Conservation (phyloP, 2,113 vertebrate species). For the Narcine bancroftii region DNA sequence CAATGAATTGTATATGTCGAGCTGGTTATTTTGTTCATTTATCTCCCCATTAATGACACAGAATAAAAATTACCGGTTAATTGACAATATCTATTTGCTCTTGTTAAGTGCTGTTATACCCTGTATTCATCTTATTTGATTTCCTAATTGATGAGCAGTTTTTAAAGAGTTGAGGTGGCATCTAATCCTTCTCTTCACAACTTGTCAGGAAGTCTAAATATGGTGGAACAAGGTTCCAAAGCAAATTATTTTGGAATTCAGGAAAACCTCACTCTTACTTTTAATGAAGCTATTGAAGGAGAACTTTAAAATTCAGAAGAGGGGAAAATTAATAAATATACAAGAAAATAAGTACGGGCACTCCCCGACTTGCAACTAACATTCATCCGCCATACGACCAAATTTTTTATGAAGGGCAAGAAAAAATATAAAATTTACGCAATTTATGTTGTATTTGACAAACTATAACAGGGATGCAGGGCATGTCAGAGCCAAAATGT, state of each 20-base stretch:
- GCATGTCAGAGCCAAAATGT: too few species aligned
- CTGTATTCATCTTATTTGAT: neutral
- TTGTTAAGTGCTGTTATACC: neutral
- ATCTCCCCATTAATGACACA: neutral
- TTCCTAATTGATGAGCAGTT: neutral
- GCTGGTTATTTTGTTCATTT: neutral
- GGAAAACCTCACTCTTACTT: neutral
- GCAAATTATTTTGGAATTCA: neutral
- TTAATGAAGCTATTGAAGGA: neutral
- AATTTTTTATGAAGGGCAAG: too few species aligned
- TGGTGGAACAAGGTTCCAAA: neutral
- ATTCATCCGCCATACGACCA: too few species aligned
- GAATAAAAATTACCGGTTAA: neutral
- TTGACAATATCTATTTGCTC: neutral
- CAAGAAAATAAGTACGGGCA: too few species aligned
- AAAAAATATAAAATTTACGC: too few species aligned
- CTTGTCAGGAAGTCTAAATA: neutral
- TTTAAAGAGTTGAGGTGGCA: neutral
- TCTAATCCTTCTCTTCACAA: neutral
- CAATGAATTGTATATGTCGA: neutral
- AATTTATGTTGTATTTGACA: too few species aligned
- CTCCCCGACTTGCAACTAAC: too few species aligned
- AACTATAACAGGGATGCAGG: too few species aligned
- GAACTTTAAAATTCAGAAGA: neutral
- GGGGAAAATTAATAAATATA: neutral